phyloP scores from a whole-genome alignment of 2,888 invertebrate species.

The Macrophya annulata region DNA sequence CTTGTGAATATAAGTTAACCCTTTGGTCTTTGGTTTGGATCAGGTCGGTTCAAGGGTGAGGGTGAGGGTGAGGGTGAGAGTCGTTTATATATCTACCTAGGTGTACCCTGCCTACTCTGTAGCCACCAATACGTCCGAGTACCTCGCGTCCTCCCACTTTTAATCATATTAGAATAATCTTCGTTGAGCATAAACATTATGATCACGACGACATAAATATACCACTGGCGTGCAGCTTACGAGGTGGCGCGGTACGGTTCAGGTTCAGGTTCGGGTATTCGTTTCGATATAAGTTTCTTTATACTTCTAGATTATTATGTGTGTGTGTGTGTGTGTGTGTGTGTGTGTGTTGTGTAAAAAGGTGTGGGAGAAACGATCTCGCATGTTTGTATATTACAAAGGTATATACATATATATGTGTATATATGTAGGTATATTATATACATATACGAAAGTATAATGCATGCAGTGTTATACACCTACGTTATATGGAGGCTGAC shows the following conservation, averaged over 20 bases:
- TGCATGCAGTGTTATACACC: slow-evolving; percentile 37
- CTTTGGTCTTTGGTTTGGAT: slow-evolving; percentile 4
- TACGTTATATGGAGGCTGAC: slow-evolving; percentile 56
- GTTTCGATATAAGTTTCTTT: slow-evolving; percentile 10
- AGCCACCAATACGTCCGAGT: slow-evolving; percentile 60
- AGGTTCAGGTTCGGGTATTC: slow-evolving; percentile 2
- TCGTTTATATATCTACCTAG: background rate
- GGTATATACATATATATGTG: background rate
- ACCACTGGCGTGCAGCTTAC: slow-evolving; percentile 64
- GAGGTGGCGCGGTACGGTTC: slow-evolving; percentile 45
- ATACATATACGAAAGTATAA: background rate
- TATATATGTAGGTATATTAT: background rate
- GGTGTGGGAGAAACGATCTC: slow-evolving; percentile 47
- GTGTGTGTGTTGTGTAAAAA: slow-evolving; percentile 32
- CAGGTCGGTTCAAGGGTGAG: background rate
- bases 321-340: background rate
- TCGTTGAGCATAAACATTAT: slow-evolving; percentile 70
- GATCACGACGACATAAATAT: slow-evolving; percentile 71
- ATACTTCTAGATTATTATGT: background rate
- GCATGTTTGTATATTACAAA: slow-evolving; percentile 1
- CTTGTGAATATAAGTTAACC: slow-evolving; percentile 13
- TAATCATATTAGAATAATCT: slow-evolving; percentile 70
- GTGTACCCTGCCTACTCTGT: slow-evolving; percentile 41
- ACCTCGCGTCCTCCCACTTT: slow-evolving; percentile 68
- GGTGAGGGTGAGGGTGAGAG: background rate